These are phyloP conservation scores for Motacilla alba DNA, from an alignment of 2,113 vertebrate species.

Conservation along the genomic window DNA sequence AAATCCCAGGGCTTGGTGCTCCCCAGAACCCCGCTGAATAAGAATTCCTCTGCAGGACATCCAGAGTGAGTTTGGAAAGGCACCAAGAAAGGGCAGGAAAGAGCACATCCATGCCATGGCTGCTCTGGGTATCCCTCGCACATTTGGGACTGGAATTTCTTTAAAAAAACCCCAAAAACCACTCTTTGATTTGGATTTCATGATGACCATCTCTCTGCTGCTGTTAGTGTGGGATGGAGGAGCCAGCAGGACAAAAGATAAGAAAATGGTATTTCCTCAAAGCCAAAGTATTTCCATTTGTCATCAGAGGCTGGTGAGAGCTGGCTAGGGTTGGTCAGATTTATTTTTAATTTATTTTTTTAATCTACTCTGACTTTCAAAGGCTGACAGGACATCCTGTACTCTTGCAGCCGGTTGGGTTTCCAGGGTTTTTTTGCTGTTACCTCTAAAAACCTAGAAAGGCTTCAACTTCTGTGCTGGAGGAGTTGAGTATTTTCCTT, in stretches of 20 bases:
- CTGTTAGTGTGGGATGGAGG: background rate
- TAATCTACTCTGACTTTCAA: background rate
- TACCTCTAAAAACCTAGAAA: background rate
- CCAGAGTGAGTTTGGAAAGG: background rate
- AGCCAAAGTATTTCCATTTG: background rate
- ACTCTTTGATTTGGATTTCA: background rate
- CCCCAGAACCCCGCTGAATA: too few relatives aligned
- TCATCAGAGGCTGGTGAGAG: background rate
- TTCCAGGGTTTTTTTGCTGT: background rate
- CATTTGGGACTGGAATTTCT: background rate
- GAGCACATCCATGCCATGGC: background rate
- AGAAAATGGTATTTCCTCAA: background rate
- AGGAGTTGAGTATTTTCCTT: background rate
- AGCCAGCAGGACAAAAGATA: background rate
- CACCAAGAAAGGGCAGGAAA: background rate
- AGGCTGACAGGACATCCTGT: background rate
- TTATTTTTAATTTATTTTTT: background rate
- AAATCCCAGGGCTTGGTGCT: background rate
- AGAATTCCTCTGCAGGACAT: background rate
- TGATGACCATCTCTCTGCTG: accelerated
- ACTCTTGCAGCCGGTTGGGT: background rate
- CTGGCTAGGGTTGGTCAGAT: background rate
- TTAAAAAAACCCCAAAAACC: accelerated
- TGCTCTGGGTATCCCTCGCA: background rate
- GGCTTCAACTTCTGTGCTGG: background rate